These are phyloP conservation scores for Peromyscus californicus DNA, from an alignment of 2,113 vertebrate species.

Conservation along the genomic window DNA sequence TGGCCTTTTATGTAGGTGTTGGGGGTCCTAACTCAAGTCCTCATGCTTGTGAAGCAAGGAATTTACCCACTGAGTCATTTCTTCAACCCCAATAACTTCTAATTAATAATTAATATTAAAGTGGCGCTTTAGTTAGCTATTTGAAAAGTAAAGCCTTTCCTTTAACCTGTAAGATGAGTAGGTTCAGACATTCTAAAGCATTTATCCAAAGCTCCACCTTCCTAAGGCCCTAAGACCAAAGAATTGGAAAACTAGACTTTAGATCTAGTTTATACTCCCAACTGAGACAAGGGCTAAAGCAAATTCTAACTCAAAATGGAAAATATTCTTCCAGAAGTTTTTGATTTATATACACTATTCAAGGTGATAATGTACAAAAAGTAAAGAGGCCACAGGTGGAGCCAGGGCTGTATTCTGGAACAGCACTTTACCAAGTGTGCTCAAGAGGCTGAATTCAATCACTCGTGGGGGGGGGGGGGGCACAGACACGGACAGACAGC, in stretches of 20 bases:
- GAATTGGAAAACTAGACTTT: background rate
- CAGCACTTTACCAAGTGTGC: background rate
- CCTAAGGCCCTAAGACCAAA: background rate
- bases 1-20: background rate
- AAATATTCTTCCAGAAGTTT: constrained; percentile 19
- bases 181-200: constrained; percentile 31
- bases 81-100: background rate
- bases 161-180: constrained; percentile 49
- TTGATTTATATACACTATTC: background rate
- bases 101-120: constrained; percentile 63
- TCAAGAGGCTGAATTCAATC: background rate
- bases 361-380: constrained; percentile 16
- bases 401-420: background rate
- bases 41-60: background rate
- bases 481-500: background rate
- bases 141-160: constrained; percentile 2
- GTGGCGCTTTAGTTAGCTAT: background rate
- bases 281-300: background rate
- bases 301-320: constrained; percentile 46
- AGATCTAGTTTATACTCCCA: background rate
- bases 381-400: background rate
- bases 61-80: background rate
- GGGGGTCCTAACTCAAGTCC: background rate
- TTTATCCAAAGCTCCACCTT: constrained; percentile 48
- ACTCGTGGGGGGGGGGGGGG: background rate